Evolutionary conservation across 1,140 invertebrate genomes (phyloP), one percentile per base, ranked within the genome.

Genomic region (Musca vetustissima): DNA sequence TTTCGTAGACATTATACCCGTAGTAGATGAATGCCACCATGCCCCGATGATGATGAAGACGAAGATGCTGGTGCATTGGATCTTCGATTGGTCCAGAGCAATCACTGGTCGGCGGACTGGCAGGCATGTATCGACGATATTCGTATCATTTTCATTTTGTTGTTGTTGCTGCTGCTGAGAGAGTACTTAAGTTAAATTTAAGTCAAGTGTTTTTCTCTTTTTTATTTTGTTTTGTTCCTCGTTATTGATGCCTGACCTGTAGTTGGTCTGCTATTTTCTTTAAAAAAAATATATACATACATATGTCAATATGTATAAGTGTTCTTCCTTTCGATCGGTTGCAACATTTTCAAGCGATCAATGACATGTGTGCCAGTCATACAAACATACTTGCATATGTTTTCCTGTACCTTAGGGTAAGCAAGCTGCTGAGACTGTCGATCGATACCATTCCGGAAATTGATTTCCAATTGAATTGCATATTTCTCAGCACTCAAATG

Each of bases 121-220:
- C 11, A 7, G 4, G 6, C 36, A 43, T 43, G 36, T 13, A 43
- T 1, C 36, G 28, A 9, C 28, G 4, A 13, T 43, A 43, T 1
- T 43, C 11, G 36, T 43, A 43, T 43, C 36, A 8, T 43, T 43
- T 43, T 43, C 8, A 8, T 43, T 43, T 43, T 11, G 36, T 43
- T n/a, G 28, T 32, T 17, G 8, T 28, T 59, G 15, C 1, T 25
- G 19, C 13, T 59, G 15, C 32, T 36, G 3, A 61, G 28, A n/a
- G n/a, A 59, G 57, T 61, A 61, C 17, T 43, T 61, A 61, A 61
- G 28, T 61, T 28, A 61, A 61, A 61, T 61, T 61, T 61, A 61
- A 61, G 57, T 61, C 57, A 61, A 61, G 43, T 66, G 64, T 66
- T 52, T 25, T 36, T 66, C 24, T 66, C 15, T 47, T 8, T 65